phyloP scores from a whole-genome alignment of 2,888 invertebrate genomes.

The Callosobruchus maculatus region DNA sequence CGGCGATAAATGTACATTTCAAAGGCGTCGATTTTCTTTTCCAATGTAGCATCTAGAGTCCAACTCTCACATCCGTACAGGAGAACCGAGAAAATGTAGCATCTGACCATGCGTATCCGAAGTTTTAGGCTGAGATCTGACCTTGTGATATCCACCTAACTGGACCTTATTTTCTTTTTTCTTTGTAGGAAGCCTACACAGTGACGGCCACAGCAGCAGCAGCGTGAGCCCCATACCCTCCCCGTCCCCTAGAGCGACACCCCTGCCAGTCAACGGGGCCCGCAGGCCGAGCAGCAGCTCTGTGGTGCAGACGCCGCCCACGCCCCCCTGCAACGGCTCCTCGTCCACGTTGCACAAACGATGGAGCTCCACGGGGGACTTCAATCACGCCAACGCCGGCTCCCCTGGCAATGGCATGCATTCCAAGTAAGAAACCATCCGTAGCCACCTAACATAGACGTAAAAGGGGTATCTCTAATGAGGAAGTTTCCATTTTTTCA shows the following conservation, averaged over 20 bases:
- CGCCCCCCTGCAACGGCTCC: constrained; percentile 65
- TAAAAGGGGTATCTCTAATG: too few species aligned
- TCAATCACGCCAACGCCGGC: constrained; percentile 55
- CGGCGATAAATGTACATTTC: too few species aligned
- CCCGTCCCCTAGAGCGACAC: constrained; percentile 69
- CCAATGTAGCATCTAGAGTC: too few species aligned
- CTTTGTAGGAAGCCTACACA: constrained; percentile 53
- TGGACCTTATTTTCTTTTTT: too few species aligned
- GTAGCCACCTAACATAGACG: too few species aligned
- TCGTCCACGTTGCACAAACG: constrained; percentile 57
- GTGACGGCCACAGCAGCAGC: constrained; percentile 78
- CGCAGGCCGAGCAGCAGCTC: constrained; percentile 58
- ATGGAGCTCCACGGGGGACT: constrained; percentile 84
- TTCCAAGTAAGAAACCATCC: constrained; percentile 43
- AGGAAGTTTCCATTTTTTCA: too few species aligned
- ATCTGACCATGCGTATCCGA: too few species aligned
- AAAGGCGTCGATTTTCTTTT: too few species aligned
- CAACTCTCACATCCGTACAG: too few species aligned
- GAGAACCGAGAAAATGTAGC: too few species aligned
- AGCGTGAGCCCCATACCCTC: constrained; percentile 81
- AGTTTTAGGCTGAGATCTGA: too few species aligned
- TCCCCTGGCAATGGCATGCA: constrained; percentile 47
- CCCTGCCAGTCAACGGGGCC: constrained; percentile 60
- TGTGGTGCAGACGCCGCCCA: constrained; percentile 43
- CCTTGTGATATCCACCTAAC: too few species aligned